These are phyloP conservation scores for Priocnemis perturbator DNA, from an alignment of 2,888 invertebrate genomes.

Conservation along the genomic window DNA sequence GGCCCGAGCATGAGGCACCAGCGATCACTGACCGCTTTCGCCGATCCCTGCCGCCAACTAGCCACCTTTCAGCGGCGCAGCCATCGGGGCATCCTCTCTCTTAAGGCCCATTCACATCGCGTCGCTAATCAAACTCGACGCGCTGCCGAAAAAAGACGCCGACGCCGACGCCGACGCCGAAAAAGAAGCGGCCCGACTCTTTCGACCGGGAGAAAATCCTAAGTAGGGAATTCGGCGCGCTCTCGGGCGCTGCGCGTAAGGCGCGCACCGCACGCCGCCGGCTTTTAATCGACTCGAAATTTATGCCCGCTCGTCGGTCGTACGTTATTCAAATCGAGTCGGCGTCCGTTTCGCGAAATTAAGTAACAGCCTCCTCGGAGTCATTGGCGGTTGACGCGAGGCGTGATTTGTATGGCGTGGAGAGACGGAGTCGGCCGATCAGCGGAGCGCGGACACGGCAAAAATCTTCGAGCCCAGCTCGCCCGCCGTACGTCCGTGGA, in stretches of 20 bases:
- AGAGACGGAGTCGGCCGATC: no score
- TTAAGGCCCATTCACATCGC: slow-evolving; percentile 59
- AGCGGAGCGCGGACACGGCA: neutral
- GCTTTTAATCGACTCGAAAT: no score
- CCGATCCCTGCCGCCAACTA: slow-evolving; percentile 60
- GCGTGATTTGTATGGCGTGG: no score
- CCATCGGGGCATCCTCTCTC: slow-evolving; percentile 58
- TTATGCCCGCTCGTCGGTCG: no score
- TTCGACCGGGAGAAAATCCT: slow-evolving; percentile 21
- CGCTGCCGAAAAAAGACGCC: slow-evolving; percentile 11
- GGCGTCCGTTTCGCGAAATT: no score
- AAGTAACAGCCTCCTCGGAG: no score
- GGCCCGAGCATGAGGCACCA: slow-evolving; percentile 56
- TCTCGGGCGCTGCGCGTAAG: no score
- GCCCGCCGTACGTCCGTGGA: neutral
- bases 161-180: neutral
- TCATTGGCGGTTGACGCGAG: no score
- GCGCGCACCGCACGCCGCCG: no score
- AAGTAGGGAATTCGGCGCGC: no score
- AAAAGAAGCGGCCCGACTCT: slow-evolving; percentile 37
- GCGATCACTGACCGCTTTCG: slow-evolving; percentile 67
- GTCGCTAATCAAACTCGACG: slow-evolving; percentile 56
- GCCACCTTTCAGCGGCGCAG: slow-evolving; percentile 61
- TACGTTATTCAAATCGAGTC: no score
- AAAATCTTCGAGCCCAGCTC: neutral